These are phyloP conservation scores for Equus przewalskii DNA, from an alignment of 2,113 vertebrate genomes.

Conservation along the genomic window DNA sequence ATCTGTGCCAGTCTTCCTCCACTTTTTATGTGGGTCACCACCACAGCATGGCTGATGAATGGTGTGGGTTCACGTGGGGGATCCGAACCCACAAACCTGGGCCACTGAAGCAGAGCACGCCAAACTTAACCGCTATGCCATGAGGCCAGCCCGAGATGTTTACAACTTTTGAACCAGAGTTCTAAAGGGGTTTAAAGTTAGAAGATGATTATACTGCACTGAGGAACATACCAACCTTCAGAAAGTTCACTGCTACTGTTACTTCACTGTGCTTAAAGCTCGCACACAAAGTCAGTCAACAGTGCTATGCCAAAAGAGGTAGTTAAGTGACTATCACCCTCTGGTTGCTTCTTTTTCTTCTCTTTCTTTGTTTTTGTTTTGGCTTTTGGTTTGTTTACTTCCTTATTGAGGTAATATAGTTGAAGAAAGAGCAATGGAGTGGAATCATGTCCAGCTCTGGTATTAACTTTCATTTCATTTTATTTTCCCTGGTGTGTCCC, in stretches of 20 bases:
- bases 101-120: no score
- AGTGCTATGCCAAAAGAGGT: accelerated
- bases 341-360: background rate
- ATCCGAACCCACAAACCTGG: no score
- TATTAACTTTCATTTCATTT: conserved; percentile 20
- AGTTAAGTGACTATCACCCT: background rate
- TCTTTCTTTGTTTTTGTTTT: background rate
- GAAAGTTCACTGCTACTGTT: accelerated
- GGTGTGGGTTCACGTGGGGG: no score
- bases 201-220: accelerated
- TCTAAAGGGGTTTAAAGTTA: background rate
- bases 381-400: background rate
- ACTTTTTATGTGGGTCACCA: no score
- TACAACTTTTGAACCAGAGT: background rate
- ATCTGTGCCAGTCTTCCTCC: no score
- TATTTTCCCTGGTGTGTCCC: background rate
- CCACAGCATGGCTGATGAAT: no score
- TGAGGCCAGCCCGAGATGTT: background rate
- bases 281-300: background rate
- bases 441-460: background rate
- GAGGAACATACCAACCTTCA: no score
- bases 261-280: accelerated
- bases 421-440: background rate
- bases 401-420: background rate
- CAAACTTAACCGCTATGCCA: no score